phyloP scores from a whole-genome alignment of 2,888 invertebrate species.

The Eilema griseolum region DNA sequence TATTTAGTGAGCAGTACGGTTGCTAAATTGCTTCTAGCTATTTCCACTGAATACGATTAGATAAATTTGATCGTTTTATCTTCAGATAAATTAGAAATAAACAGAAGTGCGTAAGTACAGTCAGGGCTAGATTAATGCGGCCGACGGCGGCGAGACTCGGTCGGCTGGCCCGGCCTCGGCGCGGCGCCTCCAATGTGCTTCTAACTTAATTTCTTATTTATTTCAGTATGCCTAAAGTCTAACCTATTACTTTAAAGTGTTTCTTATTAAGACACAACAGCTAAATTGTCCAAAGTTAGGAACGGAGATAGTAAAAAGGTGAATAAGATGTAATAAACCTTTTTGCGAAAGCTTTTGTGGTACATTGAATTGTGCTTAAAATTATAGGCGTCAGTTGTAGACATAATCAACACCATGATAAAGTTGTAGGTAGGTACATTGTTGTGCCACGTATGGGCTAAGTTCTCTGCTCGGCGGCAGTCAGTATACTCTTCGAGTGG shows the following conservation, averaged over 20 bases:
- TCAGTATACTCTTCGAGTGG: too few relatives aligned
- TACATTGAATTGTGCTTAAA: not conserved
- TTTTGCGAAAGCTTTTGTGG: not conserved
- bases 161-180: not conserved
- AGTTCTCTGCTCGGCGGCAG: too few relatives aligned
- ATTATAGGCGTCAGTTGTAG: not conserved
- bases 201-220: constrained; percentile 16
- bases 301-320: constrained; percentile 2
- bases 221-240: constrained; percentile 16
- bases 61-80: constrained; percentile 52
- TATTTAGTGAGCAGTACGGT: constrained; percentile 35
- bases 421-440: not conserved
- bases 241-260: constrained; percentile 5
- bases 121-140: constrained; percentile 11
- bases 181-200: constrained; percentile 2
- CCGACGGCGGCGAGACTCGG: not conserved
- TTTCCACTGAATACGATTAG: constrained; percentile 44
- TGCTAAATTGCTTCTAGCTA: constrained; percentile 41
- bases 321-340: constrained; percentile 13
- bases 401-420: not conserved
- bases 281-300: constrained; percentile 1
- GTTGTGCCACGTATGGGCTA: too few relatives aligned
- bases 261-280: constrained; percentile 6
- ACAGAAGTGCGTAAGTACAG: constrained; percentile 19
- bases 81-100: constrained; percentile 44